Conservation (phyloP, 2,888 invertebrate genomes). For the Acleris laterana region DNA sequence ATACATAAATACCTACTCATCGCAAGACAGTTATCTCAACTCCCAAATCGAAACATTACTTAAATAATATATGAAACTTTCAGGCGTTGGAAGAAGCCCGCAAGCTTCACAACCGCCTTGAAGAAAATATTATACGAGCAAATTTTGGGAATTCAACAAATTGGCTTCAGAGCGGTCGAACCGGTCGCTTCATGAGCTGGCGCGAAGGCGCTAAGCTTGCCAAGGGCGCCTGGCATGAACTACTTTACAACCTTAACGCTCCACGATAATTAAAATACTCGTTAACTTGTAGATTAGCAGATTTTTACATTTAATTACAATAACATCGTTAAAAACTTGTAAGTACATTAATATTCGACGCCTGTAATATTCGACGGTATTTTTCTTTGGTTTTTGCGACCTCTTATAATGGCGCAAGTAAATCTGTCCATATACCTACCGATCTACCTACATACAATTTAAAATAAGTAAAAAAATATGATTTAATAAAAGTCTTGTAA, state of each 20-base stretch:
- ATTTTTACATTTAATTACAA: not conserved
- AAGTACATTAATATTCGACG: no score
- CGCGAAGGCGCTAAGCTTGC: slow-evolving; percentile 54
- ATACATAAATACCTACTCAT: no score
- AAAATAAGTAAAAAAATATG: no score
- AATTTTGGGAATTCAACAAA: slow-evolving; percentile 52
- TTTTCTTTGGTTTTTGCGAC: no score
- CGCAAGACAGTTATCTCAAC: no score
- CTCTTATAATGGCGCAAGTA: no score
- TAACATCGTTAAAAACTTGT: no score
- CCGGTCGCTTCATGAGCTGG: slow-evolving; percentile 61
- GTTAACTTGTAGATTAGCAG: not conserved
- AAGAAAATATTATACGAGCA: slow-evolving; percentile 59
- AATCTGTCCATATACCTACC: no score
- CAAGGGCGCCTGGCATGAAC: slow-evolving; percentile 60
- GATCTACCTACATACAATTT: no score
- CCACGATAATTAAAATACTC: slow-evolving; percentile 43
- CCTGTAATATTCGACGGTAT: no score
- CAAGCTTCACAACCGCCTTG: slow-evolving; percentile 60
- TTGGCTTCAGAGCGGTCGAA: slow-evolving; percentile 63
- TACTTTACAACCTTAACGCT: slow-evolving; percentile 65
- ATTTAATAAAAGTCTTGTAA: no score
- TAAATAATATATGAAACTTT: not conserved
- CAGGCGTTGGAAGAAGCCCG: slow-evolving; percentile 62
- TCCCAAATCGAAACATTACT: no score